These are phyloP conservation scores for Carlito syrichta DNA, from an alignment of 2,113 vertebrate species.

Conservation along the genomic window DNA sequence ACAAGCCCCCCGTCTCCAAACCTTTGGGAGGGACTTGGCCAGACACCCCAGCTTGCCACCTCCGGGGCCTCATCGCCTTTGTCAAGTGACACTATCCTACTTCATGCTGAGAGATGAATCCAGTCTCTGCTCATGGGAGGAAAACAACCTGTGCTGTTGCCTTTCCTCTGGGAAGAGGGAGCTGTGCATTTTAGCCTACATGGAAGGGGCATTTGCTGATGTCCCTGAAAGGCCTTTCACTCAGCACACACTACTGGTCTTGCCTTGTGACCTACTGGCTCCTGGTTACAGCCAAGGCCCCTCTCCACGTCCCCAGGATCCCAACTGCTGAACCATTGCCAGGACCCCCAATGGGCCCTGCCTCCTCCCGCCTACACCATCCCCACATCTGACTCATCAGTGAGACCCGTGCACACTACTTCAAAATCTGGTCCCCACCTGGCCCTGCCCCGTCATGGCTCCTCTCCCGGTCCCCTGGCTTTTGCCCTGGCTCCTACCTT, in stretches of 20 bases:
- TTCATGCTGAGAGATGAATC: neutral
- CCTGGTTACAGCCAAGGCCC: neutral
- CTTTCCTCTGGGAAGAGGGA: neutral
- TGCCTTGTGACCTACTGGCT: neutral
- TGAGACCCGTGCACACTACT: neutral
- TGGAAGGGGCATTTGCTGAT: too few species aligned
- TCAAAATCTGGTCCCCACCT: neutral
- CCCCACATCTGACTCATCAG: neutral
- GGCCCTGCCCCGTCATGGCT: neutral
- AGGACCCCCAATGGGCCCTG: neutral
- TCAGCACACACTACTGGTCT: neutral
- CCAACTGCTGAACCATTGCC: neutral
- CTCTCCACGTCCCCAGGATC: neutral
- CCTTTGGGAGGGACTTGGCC: neutral
- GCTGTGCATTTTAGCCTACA: fast-evolving
- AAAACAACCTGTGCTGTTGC: neutral
- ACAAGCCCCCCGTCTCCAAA: neutral
- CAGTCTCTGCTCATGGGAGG: neutral
- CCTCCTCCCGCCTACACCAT: fast-evolving
- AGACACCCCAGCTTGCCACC: neutral
- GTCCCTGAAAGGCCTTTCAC: neutral
- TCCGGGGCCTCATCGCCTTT: neutral
- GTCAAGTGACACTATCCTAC: neutral
- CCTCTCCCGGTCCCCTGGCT: fast-evolving
- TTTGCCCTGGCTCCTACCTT: neutral